phyloP scores from a whole-genome alignment of 2,797 vertebrate genomes.

The Antennarius maculatus region DNA sequence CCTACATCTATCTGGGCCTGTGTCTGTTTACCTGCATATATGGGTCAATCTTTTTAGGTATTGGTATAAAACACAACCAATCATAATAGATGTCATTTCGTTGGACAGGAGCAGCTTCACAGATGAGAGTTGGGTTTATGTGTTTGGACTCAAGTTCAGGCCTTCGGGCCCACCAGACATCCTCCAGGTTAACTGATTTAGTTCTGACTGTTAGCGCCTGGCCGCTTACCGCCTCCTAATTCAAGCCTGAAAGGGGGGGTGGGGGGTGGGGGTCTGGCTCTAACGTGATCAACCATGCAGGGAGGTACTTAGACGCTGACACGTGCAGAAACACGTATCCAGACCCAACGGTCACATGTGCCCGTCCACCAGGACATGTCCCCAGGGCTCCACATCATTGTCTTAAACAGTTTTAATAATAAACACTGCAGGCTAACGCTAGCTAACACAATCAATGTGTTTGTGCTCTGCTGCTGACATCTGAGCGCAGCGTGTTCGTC shows the following conservation, averaged over 20 bases:
- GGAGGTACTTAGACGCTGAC: constrained; percentile 54
- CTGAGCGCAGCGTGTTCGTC: not conserved
- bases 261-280: constrained; percentile 52
- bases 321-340: constrained; percentile 25
- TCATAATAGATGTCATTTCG: not conserved
- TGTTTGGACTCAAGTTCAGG: too few relatives aligned
- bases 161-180: too few relatives aligned
- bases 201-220: constrained; percentile 37
- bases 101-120: too few relatives aligned
- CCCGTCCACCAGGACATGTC: constrained; percentile 11
- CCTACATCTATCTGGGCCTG: too few relatives aligned
- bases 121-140: too few relatives aligned
- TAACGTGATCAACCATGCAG: constrained; percentile 59
- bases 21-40: too few relatives aligned
- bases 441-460: constrained; percentile 13
- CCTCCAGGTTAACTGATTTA: constrained; percentile 19
- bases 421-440: constrained; percentile 11
- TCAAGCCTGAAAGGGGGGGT: constrained; percentile 48
- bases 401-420: constrained; percentile 11
- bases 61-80: too few relatives aligned
- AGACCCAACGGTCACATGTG: not conserved
- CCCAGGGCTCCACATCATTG: constrained; percentile 39
- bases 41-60: too few relatives aligned
- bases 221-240: too few relatives aligned
- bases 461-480: not conserved